Evolutionary conservation across 2,113 vertebrate species (phyloP).

Genomic region (Nothocercus julius): DNA sequence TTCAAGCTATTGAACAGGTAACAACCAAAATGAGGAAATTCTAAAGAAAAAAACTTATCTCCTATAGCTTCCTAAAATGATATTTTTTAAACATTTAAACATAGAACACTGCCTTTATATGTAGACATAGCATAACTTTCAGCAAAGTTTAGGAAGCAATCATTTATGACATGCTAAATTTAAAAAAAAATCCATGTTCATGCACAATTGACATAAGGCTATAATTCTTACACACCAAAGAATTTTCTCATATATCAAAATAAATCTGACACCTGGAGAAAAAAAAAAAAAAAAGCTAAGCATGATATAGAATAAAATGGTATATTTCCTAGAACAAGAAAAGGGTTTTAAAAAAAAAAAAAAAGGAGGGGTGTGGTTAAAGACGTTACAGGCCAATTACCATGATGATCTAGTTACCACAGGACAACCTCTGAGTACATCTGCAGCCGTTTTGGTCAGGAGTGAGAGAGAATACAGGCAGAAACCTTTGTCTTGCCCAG

Average conservation of each 20-base stretch:
- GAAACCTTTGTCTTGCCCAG: neutral
- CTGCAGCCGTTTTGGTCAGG: neutral
- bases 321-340: neutral
- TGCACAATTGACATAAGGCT: neutral
- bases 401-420: slow-evolving; percentile 4
- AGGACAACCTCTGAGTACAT: neutral
- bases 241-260: neutral
- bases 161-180: neutral
- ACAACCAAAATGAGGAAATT: neutral
- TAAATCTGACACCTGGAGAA: neutral
- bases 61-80: neutral
- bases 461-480: neutral
- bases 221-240: neutral
- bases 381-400: neutral
- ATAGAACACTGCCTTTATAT: neutral
- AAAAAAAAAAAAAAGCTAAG: neutral
- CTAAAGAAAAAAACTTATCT: neutral
- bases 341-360: neutral
- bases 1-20: neutral
- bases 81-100: neutral
- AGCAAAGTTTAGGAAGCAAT: neutral
- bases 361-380: too few relatives aligned
- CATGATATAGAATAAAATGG: neutral
- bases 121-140: neutral
- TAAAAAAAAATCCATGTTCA: neutral